phyloP scores from a whole-genome alignment of 2,888 invertebrate species.

The Dasypolia templi region DNA sequence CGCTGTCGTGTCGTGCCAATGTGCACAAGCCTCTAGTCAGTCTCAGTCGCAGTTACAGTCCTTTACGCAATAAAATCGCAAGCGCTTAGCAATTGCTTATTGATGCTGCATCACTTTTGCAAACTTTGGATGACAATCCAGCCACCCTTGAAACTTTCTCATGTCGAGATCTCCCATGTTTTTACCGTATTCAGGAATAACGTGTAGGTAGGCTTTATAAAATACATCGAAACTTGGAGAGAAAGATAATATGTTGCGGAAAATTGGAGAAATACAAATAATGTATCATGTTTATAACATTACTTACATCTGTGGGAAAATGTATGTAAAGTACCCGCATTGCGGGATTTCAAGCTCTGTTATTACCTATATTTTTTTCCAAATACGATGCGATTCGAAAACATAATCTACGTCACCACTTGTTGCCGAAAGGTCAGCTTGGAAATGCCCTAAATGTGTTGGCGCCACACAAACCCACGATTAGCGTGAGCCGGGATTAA shows the following conservation, averaged over 20 bases:
- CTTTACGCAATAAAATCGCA: background rate
- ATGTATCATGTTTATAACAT: too few species aligned
- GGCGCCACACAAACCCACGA: conserved; percentile 33
- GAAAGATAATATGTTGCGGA: too few species aligned
- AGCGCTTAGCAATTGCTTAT: background rate
- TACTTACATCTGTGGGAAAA: background rate
- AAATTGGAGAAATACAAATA: too few species aligned
- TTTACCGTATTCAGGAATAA: background rate
- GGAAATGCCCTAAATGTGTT: conserved; percentile 14
- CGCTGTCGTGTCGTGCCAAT: too few species aligned
- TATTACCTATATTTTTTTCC: background rate
- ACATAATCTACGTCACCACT: conserved; percentile 34
- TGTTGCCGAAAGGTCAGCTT: conserved; percentile 41
- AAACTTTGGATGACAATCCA: too few species aligned
- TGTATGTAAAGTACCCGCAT: background rate
- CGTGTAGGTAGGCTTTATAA: background rate
- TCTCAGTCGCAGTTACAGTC: background rate
- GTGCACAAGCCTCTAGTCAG: too few species aligned
- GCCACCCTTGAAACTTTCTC: too few species aligned
- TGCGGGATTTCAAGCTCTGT: background rate
- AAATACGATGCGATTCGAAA: conserved; percentile 3
- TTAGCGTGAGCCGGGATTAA: conserved; percentile 46
- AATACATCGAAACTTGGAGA: background rate
- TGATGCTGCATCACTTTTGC: background rate
- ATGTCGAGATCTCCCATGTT: background rate